Evolutionary conservation across 2,113 vertebrate species (phyloP).

Genomic region (Octodon degus): DNA sequence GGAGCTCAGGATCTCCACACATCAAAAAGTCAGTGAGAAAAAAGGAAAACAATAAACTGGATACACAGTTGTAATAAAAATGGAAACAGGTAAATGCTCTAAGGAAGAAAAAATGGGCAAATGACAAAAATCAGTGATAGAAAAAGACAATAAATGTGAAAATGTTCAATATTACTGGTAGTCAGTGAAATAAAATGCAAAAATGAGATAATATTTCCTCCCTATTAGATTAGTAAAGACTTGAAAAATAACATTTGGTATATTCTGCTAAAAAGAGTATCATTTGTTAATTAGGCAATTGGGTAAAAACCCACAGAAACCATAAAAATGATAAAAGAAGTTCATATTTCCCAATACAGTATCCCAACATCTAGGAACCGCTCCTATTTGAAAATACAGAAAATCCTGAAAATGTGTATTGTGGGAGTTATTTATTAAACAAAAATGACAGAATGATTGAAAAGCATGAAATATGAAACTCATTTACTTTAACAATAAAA

Average conservation of each 20-base stretch:
- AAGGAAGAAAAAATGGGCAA: not conserved
- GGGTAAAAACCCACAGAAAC: not conserved
- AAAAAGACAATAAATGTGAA: not conserved
- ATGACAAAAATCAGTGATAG: not conserved
- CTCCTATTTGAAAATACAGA: not conserved
- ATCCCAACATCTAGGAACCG: not conserved
- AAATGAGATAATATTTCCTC: not conserved
- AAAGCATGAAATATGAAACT: not conserved
- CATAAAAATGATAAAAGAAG: not conserved
- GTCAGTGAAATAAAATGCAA: conserved; percentile 28
- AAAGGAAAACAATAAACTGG: conserved; percentile 51
- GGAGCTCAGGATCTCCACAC: not conserved
- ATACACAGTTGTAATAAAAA: conserved; percentile 42
- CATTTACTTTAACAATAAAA: conserved; percentile 1
- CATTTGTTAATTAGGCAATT: not conserved
- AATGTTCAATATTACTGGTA: not conserved
- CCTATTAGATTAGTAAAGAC: not conserved
- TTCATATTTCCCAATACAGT: not conserved
- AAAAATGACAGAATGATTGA: not conserved
- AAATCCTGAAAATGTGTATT: not conserved
- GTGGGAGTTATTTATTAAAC: not conserved
- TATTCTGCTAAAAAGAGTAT: no score
- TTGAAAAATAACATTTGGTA: not conserved
- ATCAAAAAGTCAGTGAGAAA: conserved; percentile 27
- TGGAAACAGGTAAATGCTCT: not conserved